These are phyloP conservation scores for Choreutis nemorana DNA, from an alignment of 2,888 invertebrate genomes.

Conservation along the genomic window DNA sequence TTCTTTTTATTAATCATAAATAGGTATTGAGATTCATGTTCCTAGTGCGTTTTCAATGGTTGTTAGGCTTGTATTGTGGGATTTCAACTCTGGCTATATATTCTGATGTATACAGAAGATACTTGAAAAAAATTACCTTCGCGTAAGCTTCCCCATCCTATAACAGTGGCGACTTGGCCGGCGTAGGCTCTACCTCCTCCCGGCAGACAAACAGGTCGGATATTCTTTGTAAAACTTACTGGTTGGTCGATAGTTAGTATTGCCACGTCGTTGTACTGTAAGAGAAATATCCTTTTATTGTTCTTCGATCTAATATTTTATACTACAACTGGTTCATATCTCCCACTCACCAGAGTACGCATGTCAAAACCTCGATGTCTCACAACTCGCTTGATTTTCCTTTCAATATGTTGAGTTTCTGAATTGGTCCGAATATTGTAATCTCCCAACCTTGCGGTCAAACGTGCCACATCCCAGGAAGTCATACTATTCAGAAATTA, in stretches of 20 bases:
- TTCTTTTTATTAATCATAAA: no score
- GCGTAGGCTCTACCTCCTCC: conserved; percentile 67
- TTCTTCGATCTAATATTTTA: not conserved
- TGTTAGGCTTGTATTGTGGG: no score
- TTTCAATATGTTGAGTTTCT: conserved; percentile 80
- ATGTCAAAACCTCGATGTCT: conserved; percentile 85
- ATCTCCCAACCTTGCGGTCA: conserved; percentile 84
- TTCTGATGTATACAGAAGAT: no score
- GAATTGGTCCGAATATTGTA: conserved; percentile 79
- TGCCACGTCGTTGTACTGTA: conserved; percentile 84
- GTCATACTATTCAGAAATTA: conserved; percentile 72
- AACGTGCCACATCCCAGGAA: conserved; percentile 84
- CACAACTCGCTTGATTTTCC: conserved; percentile 84
- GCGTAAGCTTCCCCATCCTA: conserved; percentile 87
- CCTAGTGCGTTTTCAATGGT: no score
- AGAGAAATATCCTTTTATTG: conserved; percentile 11
- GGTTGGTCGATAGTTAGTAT: conserved; percentile 81
- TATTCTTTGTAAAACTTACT: conserved; percentile 73
- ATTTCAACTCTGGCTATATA: no score
- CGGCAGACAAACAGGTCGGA: conserved; percentile 83
- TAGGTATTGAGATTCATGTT: no score
- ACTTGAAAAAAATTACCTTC: no score
- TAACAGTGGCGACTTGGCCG: conserved; percentile 79
- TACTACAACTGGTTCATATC: no score
- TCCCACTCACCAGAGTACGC: conserved; percentile 72